These are phyloP conservation scores for Plemyria rubiginata DNA, from an alignment of 2,888 invertebrate genomes.

Conservation along the genomic window DNA sequence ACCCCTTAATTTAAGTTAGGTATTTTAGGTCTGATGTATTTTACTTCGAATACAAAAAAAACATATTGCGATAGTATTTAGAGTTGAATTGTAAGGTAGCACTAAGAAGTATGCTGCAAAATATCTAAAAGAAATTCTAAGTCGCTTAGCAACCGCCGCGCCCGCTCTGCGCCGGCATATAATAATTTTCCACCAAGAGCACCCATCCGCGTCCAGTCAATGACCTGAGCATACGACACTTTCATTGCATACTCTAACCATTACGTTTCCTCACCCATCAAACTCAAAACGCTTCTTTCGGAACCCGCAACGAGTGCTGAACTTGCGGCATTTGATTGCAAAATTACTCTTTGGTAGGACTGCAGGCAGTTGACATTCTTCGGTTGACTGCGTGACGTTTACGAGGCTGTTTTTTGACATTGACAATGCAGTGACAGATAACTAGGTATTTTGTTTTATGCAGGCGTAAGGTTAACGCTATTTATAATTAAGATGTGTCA, in stretches of 20 bases:
- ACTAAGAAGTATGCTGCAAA: not conserved
- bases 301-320: conserved; percentile 31
- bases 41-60: not conserved
- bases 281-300: conserved; percentile 4
- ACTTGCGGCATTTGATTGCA: conserved; percentile 21
- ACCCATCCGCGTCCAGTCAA: conserved; percentile 56
- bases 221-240: conserved; percentile 54
- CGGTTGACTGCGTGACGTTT: conserved; percentile 42
- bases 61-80: too few relatives aligned
- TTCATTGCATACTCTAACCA: conserved; percentile 42
- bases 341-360: conserved; percentile 18
- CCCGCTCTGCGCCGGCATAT: too few relatives aligned
- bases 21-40: not conserved
- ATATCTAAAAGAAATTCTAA: not conserved
- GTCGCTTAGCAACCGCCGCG: conserved; percentile 27
- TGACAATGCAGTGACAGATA: conserved; percentile 50
- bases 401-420: conserved; percentile 57
- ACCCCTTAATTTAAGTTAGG: not conserved
- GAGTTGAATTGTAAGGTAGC: too few relatives aligned
- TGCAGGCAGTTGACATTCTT: conserved; percentile 45
- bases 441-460: conserved; percentile 26
- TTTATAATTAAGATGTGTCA: conserved; percentile 19
- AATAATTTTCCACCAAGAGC: conserved; percentile 53
- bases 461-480: conserved; percentile 22
- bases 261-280: conserved; percentile 27